phyloP scores from a whole-genome alignment of 2,888 invertebrate species.

The Gisinianus flammeolus region DNA sequence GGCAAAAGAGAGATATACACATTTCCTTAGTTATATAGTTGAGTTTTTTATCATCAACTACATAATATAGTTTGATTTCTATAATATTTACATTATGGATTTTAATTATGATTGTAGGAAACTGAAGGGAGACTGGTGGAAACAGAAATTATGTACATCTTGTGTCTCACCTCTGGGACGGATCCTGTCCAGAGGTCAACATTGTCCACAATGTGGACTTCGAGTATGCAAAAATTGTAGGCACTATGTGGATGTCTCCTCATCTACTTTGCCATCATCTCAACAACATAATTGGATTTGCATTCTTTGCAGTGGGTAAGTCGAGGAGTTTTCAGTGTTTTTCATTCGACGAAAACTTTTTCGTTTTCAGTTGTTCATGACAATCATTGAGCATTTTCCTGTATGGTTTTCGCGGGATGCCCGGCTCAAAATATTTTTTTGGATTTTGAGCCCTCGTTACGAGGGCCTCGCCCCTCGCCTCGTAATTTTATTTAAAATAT shows the following conservation, averaged over 20 bases:
- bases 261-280: conserved; percentile 1
- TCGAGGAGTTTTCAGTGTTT: conserved; percentile 9
- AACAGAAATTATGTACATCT: conserved; percentile 18
- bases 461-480: too few species aligned
- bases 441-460: too few species aligned
- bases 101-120: neutral
- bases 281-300: conserved; percentile 50
- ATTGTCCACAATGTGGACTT: conserved; percentile 57
- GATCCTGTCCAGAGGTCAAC: conserved; percentile 54
- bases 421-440: too few species aligned
- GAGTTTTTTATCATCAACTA: neutral
- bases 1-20: too few species aligned
- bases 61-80: neutral
- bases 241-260: conserved; percentile 36
- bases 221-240: conserved; percentile 58
- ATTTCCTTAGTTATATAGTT: neutral
- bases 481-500: too few species aligned
- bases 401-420: too few species aligned
- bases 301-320: conserved; percentile 54
- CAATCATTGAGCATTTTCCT: too few species aligned
- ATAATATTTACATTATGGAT: neutral
- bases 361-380: too few species aligned
- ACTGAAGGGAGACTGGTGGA: neutral
- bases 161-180: conserved; percentile 58
- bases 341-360: too few species aligned